Evolutionary conservation across 2,113 vertebrate genomes (phyloP).

Genomic region (Megaceryle torquata): DNA sequence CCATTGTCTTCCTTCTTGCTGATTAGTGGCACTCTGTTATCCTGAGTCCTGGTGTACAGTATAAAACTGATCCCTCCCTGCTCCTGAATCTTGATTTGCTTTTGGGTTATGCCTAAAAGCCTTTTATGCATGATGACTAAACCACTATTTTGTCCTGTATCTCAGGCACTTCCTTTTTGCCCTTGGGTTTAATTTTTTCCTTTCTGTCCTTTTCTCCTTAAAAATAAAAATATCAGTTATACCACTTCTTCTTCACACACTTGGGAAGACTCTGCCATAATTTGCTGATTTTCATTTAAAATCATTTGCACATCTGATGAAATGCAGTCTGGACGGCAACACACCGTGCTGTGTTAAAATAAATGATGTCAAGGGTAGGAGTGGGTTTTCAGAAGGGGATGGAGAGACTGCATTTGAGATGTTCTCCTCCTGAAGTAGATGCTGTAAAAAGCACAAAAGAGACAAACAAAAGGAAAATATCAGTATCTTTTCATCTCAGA

Average conservation of each 20-base stretch:
- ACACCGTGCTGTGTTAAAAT: not conserved
- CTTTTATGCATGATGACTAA: not conserved
- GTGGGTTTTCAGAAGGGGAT: not conserved
- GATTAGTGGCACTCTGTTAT: not conserved
- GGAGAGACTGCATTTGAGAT: not conserved
- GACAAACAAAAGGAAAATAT: not conserved
- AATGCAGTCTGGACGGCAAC: not conserved
- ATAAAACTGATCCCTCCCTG: not conserved
- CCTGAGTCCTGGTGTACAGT: accelerated
- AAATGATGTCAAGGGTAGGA: accelerated
- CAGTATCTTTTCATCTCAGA: not conserved
- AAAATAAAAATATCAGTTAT: not conserved
- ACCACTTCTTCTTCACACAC: not conserved
- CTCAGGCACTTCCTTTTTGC: not conserved
- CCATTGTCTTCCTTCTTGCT: not conserved
- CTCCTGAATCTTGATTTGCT: not conserved
- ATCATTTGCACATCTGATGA: accelerated
- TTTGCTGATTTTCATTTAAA: not conserved
- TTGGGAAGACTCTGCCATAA: not conserved
- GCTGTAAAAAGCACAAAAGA: not conserved
- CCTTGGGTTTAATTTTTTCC: not conserved
- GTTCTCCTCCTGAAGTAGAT: not conserved
- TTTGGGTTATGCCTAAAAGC: not conserved
- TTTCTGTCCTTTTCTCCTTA: not conserved
- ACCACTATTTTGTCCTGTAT: not conserved